These are phyloP conservation scores for Nettapus auritus DNA, from an alignment of 2,113 vertebrate genomes.

Conservation along the genomic window DNA sequence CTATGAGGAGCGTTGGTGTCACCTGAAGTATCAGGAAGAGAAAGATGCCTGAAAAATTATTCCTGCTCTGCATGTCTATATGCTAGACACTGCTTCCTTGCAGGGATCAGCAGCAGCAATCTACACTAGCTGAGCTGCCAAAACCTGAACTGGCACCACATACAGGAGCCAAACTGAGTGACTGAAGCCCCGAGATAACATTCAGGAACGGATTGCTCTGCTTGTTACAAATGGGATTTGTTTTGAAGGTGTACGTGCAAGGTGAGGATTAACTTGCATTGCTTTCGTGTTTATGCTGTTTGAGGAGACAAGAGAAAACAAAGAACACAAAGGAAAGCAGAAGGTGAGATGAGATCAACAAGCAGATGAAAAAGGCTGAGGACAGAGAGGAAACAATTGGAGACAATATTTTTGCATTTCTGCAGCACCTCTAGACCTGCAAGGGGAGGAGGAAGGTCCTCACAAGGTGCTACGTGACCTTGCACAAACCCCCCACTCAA, in stretches of 20 bases:
- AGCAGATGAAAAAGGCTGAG: not conserved
- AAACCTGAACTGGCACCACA: not conserved
- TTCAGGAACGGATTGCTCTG: not conserved
- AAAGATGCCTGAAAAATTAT: not conserved
- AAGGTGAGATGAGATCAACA: not conserved
- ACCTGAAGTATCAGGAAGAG: not conserved
- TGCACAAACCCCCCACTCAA: no score
- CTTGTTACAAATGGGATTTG: slow-evolving; percentile 9
- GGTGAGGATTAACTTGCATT: not conserved
- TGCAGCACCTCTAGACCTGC: not conserved
- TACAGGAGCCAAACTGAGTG: not conserved
- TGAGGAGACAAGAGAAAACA: not conserved
- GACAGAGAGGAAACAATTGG: not conserved
- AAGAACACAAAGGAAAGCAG: not conserved
- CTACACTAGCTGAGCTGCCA: slow-evolving; percentile 7
- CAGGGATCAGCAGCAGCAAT: not conserved
- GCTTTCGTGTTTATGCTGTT: not conserved
- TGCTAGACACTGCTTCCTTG: not conserved
- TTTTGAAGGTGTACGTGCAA: not conserved
- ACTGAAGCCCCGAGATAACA: slow-evolving; percentile 54
- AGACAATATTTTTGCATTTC: not conserved
- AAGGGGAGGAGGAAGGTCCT: not conserved
- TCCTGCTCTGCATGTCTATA: not conserved
- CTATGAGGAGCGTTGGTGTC: not conserved
- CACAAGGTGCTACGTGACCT: not conserved